Percentiles rank a stretch among this genome's conserved stretches.
Conservation (phyloP, 2,888 invertebrate species). For the Drosophila paramelanica region DNA sequence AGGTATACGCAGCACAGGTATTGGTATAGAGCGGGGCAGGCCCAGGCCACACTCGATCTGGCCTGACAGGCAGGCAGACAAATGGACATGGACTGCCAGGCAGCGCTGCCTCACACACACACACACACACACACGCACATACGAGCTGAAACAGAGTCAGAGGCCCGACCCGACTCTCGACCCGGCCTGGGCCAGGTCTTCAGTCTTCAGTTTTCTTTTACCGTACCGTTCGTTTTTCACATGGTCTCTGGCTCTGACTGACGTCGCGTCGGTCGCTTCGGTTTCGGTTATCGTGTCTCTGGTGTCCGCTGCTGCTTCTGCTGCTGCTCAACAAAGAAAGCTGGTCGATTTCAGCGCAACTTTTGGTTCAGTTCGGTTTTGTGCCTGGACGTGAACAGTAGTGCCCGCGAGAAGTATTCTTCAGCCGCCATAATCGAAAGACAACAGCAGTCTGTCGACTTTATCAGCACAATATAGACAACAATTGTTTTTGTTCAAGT, state of each 20-base stretch:
- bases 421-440: constrained; percentile 6
- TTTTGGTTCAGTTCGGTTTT: constrained; percentile 82
- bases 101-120: constrained; percentile 42
- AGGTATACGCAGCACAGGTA: constrained; percentile 44
- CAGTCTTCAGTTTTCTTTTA: constrained; percentile 48
- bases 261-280: constrained; percentile 50
- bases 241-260: constrained; percentile 48
- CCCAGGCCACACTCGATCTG: constrained; percentile 46
- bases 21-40: constrained; percentile 42
- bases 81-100: constrained; percentile 46
- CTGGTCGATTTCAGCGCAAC: constrained; percentile 80
- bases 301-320: constrained; percentile 20
- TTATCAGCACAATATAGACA: constrained; percentile 3
- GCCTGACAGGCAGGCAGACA: constrained; percentile 55
- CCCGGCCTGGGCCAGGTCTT: constrained; percentile 31
- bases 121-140: constrained; percentile 9
- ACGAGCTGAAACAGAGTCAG: constrained; percentile 14
- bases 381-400: constrained; percentile 81
- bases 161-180: constrained; percentile 34
- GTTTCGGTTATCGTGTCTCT: constrained; percentile 51
- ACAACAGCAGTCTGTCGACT: not conserved
- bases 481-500: constrained; percentile 24
- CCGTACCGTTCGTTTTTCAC: constrained; percentile 64
- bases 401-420: constrained; percentile 66
- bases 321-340: constrained; percentile 82